Base-by-base conservation (phyloP, 2,888 invertebrate genomes). In the Agrochola macilenta region DNA sequence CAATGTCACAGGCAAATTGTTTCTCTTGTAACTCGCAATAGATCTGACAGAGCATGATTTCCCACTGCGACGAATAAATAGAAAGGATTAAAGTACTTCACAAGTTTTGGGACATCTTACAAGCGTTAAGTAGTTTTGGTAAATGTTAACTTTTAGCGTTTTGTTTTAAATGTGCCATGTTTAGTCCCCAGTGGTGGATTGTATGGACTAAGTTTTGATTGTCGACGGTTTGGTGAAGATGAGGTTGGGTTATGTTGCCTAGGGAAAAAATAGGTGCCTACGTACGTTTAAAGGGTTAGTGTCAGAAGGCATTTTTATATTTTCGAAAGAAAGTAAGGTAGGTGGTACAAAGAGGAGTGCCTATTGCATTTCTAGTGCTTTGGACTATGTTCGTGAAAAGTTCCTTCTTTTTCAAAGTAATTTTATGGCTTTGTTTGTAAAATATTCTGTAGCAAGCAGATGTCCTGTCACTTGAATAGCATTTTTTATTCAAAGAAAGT, bases 51-150 rank as follows among this genome's bases (percentile, higher is more conserved):
- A 69, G 63, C 82, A 81, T 90, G 91, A 92, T 91, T 89, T 92
- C 94, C 93, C 94, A 89, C 89, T 89, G 89, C 90, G 92, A 84
- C 86, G 78, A 81, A 89, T 89, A 90, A 89, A 90, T 89, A 88
- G 90, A 93, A 93, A 93, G 93, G 93, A 89, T 93, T 93, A 89
- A 93, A 92, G 90, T 89, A 91, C 64, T 84, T 79, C 69, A 73
- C 88, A 89, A 91, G 91, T 87, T 92, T 92, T 86, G 90, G 92
- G 87, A 86, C 85, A 86, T 89, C 89, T 90, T 89, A 87, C 87
- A 83, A 87, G 76, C 80, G 83, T 82, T 90, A 90, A 91, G 90
- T 90, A 89, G 90, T 90, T 90, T 86, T 74, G 82, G 87, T 80
- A 78, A 87, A 83, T 87, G 85, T 84, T 85, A 82, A 88, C 82